A percentile compares a stretch with the other conserved stretches of the same genome.
These are phyloP conservation scores for Pimephales promelas DNA, from an alignment of 2,113 vertebrate species.

Conservation along the genomic window DNA sequence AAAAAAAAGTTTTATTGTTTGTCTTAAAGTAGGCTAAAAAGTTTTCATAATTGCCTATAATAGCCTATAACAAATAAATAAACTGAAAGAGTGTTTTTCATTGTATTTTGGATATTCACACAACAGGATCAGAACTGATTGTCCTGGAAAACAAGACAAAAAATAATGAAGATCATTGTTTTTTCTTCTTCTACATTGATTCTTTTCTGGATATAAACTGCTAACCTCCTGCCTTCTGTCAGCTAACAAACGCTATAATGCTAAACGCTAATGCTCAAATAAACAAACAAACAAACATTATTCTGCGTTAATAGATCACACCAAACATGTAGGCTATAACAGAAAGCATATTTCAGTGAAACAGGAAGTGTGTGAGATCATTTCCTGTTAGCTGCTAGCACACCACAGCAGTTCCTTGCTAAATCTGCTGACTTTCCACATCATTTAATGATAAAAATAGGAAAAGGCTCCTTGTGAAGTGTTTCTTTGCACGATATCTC, in stretches of 20 bases:
- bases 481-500: background rate
- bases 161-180: no score
- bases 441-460: background rate
- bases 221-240: no score
- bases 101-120: no score
- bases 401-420: background rate
- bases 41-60: no score
- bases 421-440: background rate
- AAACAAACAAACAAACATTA: background rate
- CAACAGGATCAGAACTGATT: no score
- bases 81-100: no score
- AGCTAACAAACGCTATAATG: background rate
- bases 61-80: no score
- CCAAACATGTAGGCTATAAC: no score
- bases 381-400: conserved; percentile 5
- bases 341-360: background rate
- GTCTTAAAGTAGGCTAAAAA: no score
- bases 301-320: background rate
- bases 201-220: background rate
- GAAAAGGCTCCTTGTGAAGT: background rate
- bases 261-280: background rate
- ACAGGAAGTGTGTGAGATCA: conserved; percentile 17
- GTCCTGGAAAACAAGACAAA: no score
- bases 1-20: no score
- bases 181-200: background rate